phyloP scores from a whole-genome alignment of 2,888 invertebrate species.

The Oligia fasciuncula region DNA sequence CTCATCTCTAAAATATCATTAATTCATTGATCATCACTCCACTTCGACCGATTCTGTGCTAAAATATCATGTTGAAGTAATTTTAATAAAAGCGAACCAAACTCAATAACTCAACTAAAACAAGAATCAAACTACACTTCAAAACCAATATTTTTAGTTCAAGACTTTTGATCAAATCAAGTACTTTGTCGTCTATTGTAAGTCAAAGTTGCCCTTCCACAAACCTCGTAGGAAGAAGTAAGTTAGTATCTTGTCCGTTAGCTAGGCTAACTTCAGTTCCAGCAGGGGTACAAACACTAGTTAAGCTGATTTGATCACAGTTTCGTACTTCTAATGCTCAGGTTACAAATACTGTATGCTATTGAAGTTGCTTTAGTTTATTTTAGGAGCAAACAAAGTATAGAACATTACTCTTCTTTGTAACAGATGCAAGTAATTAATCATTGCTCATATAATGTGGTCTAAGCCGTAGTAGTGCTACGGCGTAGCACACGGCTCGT shows the following conservation, averaged over 20 bases:
- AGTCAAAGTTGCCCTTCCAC: constrained; percentile 46
- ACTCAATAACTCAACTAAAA: constrained; percentile 13
- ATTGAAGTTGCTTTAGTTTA: constrained; percentile 28
- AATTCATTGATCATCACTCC: too few relatives aligned
- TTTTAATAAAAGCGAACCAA: background rate
- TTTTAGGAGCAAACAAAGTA: constrained; percentile 35
- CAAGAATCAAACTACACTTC: constrained; percentile 35
- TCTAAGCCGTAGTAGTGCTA: constrained; percentile 37
- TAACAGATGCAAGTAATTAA: constrained; percentile 49
- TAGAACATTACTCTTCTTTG: constrained; percentile 27
- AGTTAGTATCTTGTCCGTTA: constrained; percentile 58
- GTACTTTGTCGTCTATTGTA: constrained; percentile 44
- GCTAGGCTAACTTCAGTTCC: constrained; percentile 51
- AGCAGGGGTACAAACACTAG: constrained; percentile 55
- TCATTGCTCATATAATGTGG: constrained; percentile 28
- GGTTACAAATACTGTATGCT: constrained; percentile 38
- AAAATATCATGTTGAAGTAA: constrained; percentile 4
- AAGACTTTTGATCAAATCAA: constrained; percentile 40
- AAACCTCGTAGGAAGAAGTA: constrained; percentile 48
- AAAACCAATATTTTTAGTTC: constrained; percentile 43
- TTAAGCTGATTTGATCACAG: constrained; percentile 56
- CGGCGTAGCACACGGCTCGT: constrained; percentile 29
- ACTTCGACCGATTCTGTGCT: too few relatives aligned
- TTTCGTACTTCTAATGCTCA: constrained; percentile 50
- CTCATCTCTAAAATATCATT: background rate